Evolutionary conservation across 2,888 invertebrate genomes (phyloP), one percentile per base, ranked within the genome.

Genomic region (Mactromeris polynyma): DNA sequence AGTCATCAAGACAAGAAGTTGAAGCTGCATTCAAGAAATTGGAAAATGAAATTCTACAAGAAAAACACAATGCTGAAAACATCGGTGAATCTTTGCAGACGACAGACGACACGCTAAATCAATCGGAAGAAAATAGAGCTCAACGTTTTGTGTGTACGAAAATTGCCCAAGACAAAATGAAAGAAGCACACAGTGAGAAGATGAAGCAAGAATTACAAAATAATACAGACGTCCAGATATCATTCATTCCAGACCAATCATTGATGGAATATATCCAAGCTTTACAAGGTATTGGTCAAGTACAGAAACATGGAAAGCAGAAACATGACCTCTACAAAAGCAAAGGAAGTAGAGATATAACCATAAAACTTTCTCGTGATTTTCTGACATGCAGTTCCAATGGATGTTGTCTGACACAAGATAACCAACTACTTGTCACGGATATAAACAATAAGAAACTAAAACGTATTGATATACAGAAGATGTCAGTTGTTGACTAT

Each of bases 351-450:
- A 64, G 7, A 64, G 58, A 64, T 64, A 64, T 64, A 1, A 64
- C 0, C 58, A 64, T 84, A 42, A 84, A 51, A 54, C 7, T 46
- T 1, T 1, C 40, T 31, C 2, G 36, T 1, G 84, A 84, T 36
- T n/a, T 7, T 19, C 19, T 21, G 21, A 26, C 33, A 6, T 84
- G 84, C 36, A 0, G 3, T 54, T n/a, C 54, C 31, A 19, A 3
- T n/a, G 84, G 84, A 38, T 78, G 78, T 40, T 84, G 84, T 46
- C 33, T 51, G 58, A 84, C 54, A n/a, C 46, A 31, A n/a, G 51
- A 78, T 78, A 54, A 54, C 19, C 2, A 19, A 21, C 36, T 78
- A n/a, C 54, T 84, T n/a, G 26, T 84, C 26, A 69, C 46, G 36
- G 84, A 84, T 38, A 2, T 0, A 4, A 46, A 21, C 36, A 84